Evolutionary conservation across 2,797 vertebrate species (phyloP).

Genomic region (Mus spretus): DNA sequence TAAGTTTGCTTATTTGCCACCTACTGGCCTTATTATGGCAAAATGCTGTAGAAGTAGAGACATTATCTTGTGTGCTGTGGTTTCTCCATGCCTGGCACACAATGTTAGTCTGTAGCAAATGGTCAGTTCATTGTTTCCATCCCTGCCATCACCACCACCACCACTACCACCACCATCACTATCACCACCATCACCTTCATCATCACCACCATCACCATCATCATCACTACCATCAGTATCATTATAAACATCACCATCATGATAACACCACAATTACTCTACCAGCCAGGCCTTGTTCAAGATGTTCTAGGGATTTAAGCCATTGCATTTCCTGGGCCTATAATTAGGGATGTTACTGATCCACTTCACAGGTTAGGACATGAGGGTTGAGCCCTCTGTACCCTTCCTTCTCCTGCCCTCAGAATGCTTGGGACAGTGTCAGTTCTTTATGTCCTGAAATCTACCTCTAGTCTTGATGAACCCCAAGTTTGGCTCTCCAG

Average conservation of each 20-base stretch:
- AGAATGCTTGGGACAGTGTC: neutral
- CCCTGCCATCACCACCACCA: rapidly evolving
- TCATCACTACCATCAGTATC: rapidly evolving
- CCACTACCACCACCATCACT: rapidly evolving
- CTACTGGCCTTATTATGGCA: no score
- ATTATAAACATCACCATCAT: neutral
- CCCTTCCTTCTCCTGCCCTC: neutral
- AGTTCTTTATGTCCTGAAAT: neutral
- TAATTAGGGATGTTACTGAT: neutral
- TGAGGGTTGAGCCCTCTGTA: neutral
- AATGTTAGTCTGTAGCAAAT: neutral
- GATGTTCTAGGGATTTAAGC: neutral
- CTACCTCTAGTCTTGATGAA: neutral
- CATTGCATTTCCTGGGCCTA: rapidly evolving
- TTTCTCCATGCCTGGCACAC: neutral
- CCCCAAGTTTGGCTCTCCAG: neutral
- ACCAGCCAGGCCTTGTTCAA: neutral
- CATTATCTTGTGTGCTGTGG: neutral
- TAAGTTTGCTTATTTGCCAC: slow-evolving; percentile 5
- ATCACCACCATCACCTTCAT: rapidly evolving
- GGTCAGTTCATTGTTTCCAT: rapidly evolving
- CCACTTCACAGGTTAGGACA: neutral
- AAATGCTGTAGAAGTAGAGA: neutral
- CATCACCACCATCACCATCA: neutral
- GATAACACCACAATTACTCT: neutral